Conservation (phyloP, 1,140 invertebrate genomes). For the Zaprionus kolodkinae region DNA sequence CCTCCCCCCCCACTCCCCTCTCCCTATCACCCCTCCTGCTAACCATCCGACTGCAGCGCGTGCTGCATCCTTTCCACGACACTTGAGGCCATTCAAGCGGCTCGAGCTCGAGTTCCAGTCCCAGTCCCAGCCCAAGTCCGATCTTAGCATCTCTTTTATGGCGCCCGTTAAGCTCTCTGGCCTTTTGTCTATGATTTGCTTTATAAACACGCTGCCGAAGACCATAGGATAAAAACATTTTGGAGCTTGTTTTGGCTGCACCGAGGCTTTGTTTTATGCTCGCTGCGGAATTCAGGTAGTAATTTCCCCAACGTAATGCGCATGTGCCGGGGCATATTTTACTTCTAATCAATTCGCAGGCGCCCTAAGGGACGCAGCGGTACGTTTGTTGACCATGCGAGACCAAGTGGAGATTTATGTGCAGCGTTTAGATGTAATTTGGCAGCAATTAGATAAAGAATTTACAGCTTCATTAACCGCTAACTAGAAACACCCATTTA, state of each 20-base stretch:
- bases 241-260: not conserved
- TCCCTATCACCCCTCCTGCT: not conserved
- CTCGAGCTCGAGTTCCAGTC: constrained; percentile 15
- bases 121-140: not conserved
- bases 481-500: constrained; percentile 6
- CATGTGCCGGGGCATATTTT: constrained; percentile 54
- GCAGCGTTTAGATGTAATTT: constrained; percentile 46
- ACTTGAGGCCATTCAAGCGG: constrained; percentile 64
- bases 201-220: constrained; percentile 55
- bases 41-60: constrained; percentile 32
- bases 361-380: constrained; percentile 24
- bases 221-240: not conserved
- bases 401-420: constrained; percentile 34
- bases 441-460: constrained; percentile 46
- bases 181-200: constrained; percentile 78
- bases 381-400: not conserved
- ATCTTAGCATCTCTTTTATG: constrained; percentile 46
- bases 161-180: constrained; percentile 59
- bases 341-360: constrained; percentile 50
- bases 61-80: constrained; percentile 65
- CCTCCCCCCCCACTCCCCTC: not conserved
- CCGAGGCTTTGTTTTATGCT: constrained; percentile 55
- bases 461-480: constrained; percentile 44
- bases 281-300: constrained; percentile 79
- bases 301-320: constrained; percentile 68